Evolutionary conservation across 2,113 vertebrate species (phyloP), one percentile per base, ranked within the genome.

Genomic region (Chloebia gouldiae): DNA sequence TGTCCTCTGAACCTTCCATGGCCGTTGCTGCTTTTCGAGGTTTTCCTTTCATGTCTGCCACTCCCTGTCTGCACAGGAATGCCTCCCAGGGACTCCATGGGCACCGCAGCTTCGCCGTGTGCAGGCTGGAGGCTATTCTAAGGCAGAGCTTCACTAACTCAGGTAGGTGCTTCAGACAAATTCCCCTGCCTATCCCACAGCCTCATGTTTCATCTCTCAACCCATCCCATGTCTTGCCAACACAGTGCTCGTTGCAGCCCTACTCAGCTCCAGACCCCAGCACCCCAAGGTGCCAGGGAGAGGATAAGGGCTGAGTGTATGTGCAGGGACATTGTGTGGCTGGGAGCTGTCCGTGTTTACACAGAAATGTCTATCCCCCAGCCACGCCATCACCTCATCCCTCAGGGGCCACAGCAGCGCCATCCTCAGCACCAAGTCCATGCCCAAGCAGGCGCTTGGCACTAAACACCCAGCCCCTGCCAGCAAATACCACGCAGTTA

Each of bases 401-500:
- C 47, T 39, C 0, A 1, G 15, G 37, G 59, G 3, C 60, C 17
- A 0, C 73, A 33, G 69, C 64, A 83, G 37, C 23, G 1, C 63
- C 9, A 0, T 49, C 72, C 84, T 45, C 50, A 31, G 78, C 78
- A 22, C 49, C 3, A 2, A 81, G 57, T 30, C 85, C 30, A 15
- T 54, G 73, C 88, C 42, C 51, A 33, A 81, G 85, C 44, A 33
- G 61, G 23, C 16, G 11, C 35, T 45, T 88, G 88, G 88, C 4
- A 28, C 71, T 23, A 2, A 35, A 21, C 30, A 81, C 7, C 39
- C 70, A 79, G 70, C 37, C 56, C 35, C 82, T 88, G 79, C 79
- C 89, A 92, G 86, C 86, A 76, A 90, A 94, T 88, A 93, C 91
- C 92, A 42, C 9, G 2, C 73, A 50, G 81, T 78, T 77, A 93